These are phyloP conservation scores for Philereme vetulata DNA, from an alignment of 2,888 invertebrate genomes.

Conservation along the genomic window DNA sequence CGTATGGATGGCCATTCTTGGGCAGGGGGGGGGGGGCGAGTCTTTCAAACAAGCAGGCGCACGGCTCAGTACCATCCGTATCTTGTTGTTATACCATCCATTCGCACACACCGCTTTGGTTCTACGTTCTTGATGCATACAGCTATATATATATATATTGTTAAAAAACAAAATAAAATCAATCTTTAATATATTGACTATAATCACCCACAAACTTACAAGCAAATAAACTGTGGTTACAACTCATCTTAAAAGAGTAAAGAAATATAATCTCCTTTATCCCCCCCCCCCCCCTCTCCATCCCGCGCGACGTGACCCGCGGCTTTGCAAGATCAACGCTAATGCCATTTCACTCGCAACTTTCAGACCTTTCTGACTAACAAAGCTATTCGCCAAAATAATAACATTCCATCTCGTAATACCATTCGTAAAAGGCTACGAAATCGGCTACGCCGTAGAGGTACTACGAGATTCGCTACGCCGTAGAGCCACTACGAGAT, in stretches of 20 bases:
- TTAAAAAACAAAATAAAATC: no score
- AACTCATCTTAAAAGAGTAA: slow-evolving; percentile 7
- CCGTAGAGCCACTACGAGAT: slow-evolving; percentile 21
- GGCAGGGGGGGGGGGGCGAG: no score
- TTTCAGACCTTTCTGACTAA: not conserved
- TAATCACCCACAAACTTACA: no score
- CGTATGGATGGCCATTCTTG: no score
- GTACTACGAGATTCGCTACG: slow-evolving; percentile 14
- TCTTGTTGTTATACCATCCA: no score
- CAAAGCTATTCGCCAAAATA: slow-evolving; percentile 9
- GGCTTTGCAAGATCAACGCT: slow-evolving; percentile 11
- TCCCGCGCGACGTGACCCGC: slow-evolving; percentile 2
- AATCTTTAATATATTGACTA: no score
- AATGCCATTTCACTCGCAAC: slow-evolving; percentile 7
- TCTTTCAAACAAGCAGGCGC: no score
- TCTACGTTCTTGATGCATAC: no score
- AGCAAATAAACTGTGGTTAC: no score
- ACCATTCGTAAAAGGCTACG: slow-evolving; percentile 10
- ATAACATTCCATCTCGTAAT: slow-evolving; percentile 10
- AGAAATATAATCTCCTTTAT: not conserved
- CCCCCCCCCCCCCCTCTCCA: not conserved
- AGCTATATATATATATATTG: no score
- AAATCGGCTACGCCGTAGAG: slow-evolving; percentile 20
- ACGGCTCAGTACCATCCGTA: no score
- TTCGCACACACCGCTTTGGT: no score